Evolutionary conservation across 2,113 vertebrate species (phyloP).

Genomic region (Oncorhynchus nerka): DNA sequence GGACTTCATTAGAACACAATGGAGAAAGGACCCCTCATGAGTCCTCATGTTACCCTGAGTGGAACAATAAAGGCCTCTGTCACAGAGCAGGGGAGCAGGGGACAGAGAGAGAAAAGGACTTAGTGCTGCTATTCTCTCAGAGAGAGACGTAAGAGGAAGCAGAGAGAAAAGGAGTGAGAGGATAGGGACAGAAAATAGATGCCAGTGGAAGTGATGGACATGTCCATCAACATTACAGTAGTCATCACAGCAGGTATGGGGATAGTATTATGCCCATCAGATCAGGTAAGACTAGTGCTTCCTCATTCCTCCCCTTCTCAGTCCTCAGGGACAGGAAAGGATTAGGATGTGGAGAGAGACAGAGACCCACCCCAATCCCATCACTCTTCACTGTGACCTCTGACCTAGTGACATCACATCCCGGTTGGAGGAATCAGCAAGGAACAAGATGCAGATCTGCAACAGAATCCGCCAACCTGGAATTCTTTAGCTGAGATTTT

Average conservation of each 20-base stretch:
- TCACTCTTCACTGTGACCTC: conserved; percentile 4
- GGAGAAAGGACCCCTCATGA: conserved; percentile 52
- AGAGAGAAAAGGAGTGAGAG: not conserved
- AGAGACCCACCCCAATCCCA: not conserved
- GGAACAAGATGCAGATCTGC: not conserved
- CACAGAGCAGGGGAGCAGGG: conserved; percentile 9
- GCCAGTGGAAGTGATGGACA: not conserved
- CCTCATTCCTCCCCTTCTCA: not conserved
- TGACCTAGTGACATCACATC: not conserved
- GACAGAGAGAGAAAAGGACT: conserved; percentile 18
- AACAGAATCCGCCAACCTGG: not conserved
- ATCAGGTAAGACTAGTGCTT: not conserved
- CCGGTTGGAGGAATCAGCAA: not conserved
- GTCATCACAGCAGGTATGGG: not conserved
- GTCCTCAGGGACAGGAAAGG: not conserved
- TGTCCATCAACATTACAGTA: not conserved
- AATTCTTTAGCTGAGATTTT: too few species aligned
- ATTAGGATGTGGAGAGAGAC: not conserved
- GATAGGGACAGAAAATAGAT: not conserved
- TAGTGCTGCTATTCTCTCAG: not conserved
- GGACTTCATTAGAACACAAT: conserved; percentile 51
- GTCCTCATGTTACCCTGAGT: conserved; percentile 62
- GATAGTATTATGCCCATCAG: not conserved
- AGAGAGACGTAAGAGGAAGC: conserved; percentile 14
- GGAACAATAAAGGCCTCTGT: conserved; percentile 69